Evolutionary conservation across 2,113 vertebrate species (phyloP).

Genomic region (Eublepharis macularius): DNA sequence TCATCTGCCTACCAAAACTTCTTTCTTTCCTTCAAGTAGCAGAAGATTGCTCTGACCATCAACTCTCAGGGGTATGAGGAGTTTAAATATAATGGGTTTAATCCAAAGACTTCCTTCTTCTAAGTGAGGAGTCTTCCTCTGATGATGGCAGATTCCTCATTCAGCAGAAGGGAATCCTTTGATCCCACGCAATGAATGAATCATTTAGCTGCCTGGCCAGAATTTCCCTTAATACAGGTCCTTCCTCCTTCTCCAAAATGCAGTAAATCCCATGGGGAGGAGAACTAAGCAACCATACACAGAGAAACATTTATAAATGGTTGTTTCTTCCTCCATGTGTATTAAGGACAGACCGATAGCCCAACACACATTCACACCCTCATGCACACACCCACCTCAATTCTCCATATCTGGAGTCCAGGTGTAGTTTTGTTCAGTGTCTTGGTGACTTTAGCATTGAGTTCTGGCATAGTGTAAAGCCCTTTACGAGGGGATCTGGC

Average conservation of each 20-base stretch:
- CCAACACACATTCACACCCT: neutral
- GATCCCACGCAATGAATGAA: neutral
- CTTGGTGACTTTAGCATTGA: conserved; percentile 74
- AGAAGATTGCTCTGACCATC: neutral
- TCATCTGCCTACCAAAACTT: neutral
- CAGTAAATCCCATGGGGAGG: neutral
- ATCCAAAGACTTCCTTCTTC: too few relatives aligned
- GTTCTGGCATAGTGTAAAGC: conserved; percentile 74
- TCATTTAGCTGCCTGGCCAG: neutral
- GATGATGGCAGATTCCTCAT: neutral
- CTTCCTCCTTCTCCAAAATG: neutral
- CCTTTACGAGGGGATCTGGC: conserved; percentile 25
- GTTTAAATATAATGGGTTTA: neutral
- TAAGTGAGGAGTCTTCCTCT: too few relatives aligned
- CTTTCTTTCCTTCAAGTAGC: neutral
- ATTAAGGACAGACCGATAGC: neutral
- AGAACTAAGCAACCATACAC: neutral
- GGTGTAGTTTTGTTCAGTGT: conserved; percentile 84
- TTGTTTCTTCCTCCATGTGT: neutral
- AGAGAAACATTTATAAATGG: neutral
- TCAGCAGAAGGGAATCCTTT: too few relatives aligned
- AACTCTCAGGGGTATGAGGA: neutral
- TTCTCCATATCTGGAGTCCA: conserved; percentile 88
- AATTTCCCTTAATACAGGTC: neutral
- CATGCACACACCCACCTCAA: conserved; percentile 77